These are phyloP conservation scores for Euura saliciscinereae DNA, from an alignment of 1,140 invertebrate genomes.

Conservation along the genomic window DNA sequence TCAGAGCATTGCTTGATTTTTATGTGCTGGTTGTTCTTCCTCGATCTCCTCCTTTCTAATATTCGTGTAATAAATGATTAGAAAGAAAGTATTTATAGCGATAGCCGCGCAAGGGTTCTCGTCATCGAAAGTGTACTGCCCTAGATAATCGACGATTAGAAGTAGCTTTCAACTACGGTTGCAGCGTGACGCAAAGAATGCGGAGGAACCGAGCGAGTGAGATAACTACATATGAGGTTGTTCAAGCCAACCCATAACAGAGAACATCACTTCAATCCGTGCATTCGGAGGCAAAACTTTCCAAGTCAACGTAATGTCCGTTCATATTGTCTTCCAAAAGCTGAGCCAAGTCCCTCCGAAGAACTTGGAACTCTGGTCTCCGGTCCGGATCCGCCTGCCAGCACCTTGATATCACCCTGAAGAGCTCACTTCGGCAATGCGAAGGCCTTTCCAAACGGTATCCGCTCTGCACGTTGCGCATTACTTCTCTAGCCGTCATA, in stretches of 20 bases:
- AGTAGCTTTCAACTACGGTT: neutral
- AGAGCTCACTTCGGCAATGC: constrained; percentile 77
- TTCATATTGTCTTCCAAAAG: constrained; percentile 73
- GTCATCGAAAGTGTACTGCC: no score
- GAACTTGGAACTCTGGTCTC: constrained; percentile 72
- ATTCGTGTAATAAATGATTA: no score
- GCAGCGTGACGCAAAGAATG: neutral
- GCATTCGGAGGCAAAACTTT: constrained; percentile 76
- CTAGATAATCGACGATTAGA: neutral
- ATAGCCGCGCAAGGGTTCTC: no score
- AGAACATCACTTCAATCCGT: constrained; percentile 58
- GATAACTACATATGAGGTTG: neutral
- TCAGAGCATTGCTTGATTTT: no score
- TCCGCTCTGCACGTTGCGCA: constrained; percentile 76
- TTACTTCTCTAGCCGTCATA: constrained; percentile 79
- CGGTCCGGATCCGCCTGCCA: constrained; percentile 78
- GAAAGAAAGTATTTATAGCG: no score
- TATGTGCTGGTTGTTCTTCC: no score
- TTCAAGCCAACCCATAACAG: neutral
- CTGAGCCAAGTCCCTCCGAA: constrained; percentile 72
- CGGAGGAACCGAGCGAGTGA: neutral
- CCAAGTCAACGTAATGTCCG: constrained; percentile 78
- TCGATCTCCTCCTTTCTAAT: no score
- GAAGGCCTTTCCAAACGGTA: constrained; percentile 76
- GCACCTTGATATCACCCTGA: constrained; percentile 75